Conservation (phyloP, 2,797 vertebrate species). For the Numenius phaeopus region DNA sequence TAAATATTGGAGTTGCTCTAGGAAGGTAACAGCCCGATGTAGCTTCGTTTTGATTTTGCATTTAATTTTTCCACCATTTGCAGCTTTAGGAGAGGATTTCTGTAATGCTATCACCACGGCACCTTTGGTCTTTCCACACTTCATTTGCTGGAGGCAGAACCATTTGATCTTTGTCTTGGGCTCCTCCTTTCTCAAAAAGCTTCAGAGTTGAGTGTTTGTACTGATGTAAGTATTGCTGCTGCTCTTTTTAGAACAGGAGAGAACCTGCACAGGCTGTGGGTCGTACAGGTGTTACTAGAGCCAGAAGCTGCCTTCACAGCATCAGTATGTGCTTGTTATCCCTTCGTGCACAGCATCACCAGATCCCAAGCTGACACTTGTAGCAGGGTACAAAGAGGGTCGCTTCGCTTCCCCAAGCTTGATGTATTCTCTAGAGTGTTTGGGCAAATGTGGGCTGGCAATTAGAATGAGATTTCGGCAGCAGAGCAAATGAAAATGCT, state of each 20-base stretch:
- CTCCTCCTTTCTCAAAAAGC: background rate
- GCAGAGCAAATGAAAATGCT: background rate
- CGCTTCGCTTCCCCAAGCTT: fast-evolving
- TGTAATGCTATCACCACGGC: fast-evolving
- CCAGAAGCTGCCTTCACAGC: background rate
- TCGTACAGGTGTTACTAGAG: fast-evolving
- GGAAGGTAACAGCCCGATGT: background rate
- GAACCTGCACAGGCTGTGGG: fast-evolving
- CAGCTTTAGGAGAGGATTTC: background rate
- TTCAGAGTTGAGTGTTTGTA: background rate
- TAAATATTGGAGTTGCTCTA: background rate
- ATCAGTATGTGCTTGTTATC: fast-evolving
- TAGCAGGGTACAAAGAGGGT: background rate
- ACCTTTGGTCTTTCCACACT: background rate
- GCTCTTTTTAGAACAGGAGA: background rate
- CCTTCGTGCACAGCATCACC: fast-evolving
- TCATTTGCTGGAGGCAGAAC: background rate
- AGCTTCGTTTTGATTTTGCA: background rate
- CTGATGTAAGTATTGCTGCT: background rate
- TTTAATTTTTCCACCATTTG: background rate
- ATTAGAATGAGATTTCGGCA: background rate
- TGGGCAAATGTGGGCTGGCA: background rate
- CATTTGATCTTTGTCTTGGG: background rate
- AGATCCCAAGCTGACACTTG: fast-evolving
- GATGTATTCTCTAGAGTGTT: background rate